Evolutionary conservation across 2,797 vertebrate genomes (phyloP).

Genomic region (Myiotriccus ornatus): DNA sequence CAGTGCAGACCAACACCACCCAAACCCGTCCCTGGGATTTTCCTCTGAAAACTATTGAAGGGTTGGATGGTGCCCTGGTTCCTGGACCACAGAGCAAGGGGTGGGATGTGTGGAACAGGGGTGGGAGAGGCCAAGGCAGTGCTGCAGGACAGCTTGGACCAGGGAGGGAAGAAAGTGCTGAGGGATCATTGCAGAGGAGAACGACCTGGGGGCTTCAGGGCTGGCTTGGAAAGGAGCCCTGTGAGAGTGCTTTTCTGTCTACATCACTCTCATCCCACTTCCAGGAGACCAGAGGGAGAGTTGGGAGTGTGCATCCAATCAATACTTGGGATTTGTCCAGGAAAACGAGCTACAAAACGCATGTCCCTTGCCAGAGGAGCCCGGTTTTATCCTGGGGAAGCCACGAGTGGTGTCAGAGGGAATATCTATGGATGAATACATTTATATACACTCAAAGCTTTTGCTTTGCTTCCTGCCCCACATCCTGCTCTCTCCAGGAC

Average conservation of each 20-base stretch:
- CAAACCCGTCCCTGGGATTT: not conserved
- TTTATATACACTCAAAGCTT: not conserved
- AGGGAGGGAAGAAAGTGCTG: not conserved
- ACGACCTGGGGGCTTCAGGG: not conserved
- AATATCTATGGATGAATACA: not conserved
- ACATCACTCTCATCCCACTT: not conserved
- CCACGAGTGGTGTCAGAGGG: not conserved
- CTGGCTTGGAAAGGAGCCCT: not conserved
- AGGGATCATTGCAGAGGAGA: not conserved
- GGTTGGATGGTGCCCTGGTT: not conserved
- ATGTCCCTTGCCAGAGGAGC: not conserved
- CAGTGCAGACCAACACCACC: not conserved
- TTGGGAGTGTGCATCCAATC: not conserved
- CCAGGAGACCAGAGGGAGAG: not conserved
- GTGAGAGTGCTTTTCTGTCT: not conserved
- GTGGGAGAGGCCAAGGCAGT: not conserved
- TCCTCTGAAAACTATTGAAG: not conserved
- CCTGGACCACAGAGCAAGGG: not conserved
- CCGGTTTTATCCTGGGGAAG: not conserved
- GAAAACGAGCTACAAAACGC: not conserved
- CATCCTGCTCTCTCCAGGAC: fast-evolving
- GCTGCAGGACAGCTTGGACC: not conserved
- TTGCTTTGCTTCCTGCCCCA: not conserved
- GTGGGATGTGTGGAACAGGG: not conserved
- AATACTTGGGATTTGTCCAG: constrained; percentile 4